phyloP scores from a whole-genome alignment of 92 coral and sea anemone genomes.

The Phenganax stokvisi region DNA sequence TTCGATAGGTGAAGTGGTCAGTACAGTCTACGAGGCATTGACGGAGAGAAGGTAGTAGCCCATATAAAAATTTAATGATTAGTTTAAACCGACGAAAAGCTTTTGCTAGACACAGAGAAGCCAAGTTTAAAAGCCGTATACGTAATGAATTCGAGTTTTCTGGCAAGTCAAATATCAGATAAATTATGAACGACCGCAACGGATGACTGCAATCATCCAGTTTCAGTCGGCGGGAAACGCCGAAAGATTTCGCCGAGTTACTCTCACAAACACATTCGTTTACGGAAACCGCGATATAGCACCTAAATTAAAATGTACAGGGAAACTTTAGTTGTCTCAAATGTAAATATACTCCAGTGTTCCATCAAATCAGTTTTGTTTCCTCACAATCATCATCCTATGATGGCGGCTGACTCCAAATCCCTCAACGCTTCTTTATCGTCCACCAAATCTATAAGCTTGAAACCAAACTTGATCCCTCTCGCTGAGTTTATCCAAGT shows the following conservation, averaged over 20 bases:
- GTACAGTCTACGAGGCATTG: too few relatives aligned
- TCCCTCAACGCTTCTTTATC: background rate
- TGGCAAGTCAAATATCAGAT: too few relatives aligned
- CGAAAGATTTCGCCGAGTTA: conserved; percentile 9
- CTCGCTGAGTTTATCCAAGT: conserved; percentile 32
- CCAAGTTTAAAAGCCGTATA: too few relatives aligned
- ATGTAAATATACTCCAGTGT: background rate
- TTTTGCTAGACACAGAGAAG: too few relatives aligned
- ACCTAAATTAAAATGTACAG: background rate
- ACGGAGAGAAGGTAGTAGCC: too few relatives aligned
- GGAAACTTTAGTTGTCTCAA: background rate
- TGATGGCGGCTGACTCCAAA: background rate
- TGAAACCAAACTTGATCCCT: conserved; percentile 37
- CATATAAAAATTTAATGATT: too few relatives aligned
- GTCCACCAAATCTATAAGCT: conserved; percentile 37
- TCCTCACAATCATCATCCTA: background rate
- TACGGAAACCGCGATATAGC: background rate
- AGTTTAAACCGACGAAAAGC: too few relatives aligned
- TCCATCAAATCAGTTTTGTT: background rate
- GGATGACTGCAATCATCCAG: too few relatives aligned
- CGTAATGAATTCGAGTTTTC: too few relatives aligned
- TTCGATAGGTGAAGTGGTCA: background rate
- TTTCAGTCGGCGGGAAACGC: conserved; percentile 8
- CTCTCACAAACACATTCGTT: background rate
- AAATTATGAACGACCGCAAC: too few relatives aligned